These are phyloP conservation scores for Barbus barbus DNA, from an alignment of 2,113 vertebrate species.

Conservation along the genomic window DNA sequence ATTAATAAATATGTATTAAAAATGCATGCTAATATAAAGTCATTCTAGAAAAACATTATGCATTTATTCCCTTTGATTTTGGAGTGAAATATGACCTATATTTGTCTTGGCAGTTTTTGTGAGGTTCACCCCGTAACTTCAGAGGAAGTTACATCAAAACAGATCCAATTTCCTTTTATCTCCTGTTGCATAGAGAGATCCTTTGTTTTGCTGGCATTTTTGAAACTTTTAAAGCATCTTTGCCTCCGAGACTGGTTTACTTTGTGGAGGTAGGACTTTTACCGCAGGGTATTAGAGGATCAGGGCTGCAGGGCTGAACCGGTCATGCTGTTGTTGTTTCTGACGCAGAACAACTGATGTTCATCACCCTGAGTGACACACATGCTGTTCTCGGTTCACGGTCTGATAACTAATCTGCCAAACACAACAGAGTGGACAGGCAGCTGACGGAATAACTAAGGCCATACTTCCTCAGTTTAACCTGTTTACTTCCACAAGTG, in stretches of 20 bases:
- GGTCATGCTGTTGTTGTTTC: not conserved
- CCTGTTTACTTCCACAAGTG: not conserved
- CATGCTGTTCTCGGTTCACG: slow-evolving; percentile 17
- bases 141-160: not conserved
- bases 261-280: not conserved
- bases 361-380: slow-evolving; percentile 18
- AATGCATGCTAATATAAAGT: not conserved
- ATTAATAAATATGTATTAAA: too few species aligned
- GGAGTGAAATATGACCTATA: not conserved
- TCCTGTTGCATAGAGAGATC: not conserved
- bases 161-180: not conserved
- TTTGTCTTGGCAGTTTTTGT: not conserved
- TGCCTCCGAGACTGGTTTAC: not conserved
- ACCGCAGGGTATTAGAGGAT: not conserved
- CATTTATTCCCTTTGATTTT: not conserved
- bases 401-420: slow-evolving; percentile 56
- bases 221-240: not conserved
- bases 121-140: not conserved
- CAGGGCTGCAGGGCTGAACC: not conserved
- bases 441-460: too few species aligned
- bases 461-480: not conserved
- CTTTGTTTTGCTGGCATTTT: slow-evolving; percentile 20
- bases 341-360: slow-evolving; percentile 19
- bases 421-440: slow-evolving; percentile 42
- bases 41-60: not conserved